phyloP scores from a whole-genome alignment of 2,113 vertebrate genomes.

The Marcusenius ussheri region DNA sequence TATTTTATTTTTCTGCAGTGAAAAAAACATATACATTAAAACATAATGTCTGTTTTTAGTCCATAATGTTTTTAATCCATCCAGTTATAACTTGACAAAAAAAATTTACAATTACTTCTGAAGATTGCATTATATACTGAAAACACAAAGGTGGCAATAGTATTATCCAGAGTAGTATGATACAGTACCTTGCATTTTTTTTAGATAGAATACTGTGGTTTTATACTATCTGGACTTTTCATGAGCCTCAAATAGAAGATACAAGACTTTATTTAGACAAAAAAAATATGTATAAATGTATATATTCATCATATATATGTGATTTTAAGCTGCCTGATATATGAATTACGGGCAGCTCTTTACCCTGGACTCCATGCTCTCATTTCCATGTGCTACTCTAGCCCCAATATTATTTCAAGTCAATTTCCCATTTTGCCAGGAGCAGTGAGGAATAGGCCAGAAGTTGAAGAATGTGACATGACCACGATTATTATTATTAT shows the following conservation, averaged over 20 bases:
- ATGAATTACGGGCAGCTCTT: background rate
- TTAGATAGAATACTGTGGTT: background rate
- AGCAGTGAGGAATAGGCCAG: background rate
- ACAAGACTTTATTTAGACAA: background rate
- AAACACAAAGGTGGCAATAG: background rate
- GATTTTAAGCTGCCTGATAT: background rate
- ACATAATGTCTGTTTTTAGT: too few relatives aligned
- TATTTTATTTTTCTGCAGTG: too few relatives aligned
- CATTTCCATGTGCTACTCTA: background rate
- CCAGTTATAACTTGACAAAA: too few relatives aligned
- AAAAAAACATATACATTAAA: too few relatives aligned
- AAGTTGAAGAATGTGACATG: slow-evolving; percentile 15
- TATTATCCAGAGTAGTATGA: background rate
- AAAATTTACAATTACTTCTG: too few relatives aligned
- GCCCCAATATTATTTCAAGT: background rate
- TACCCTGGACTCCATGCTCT: background rate
- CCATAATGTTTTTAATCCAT: too few relatives aligned
- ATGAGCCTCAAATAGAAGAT: background rate
- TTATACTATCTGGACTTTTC: background rate
- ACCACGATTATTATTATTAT: slow-evolving; percentile 15
- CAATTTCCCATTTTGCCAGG: background rate
- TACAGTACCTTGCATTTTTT: background rate
- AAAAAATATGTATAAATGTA: background rate
- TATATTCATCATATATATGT: background rate
- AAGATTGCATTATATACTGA: background rate